Conservation (phyloP, 2,797 vertebrate genomes). For the Poeciliopsis infans region DNA sequence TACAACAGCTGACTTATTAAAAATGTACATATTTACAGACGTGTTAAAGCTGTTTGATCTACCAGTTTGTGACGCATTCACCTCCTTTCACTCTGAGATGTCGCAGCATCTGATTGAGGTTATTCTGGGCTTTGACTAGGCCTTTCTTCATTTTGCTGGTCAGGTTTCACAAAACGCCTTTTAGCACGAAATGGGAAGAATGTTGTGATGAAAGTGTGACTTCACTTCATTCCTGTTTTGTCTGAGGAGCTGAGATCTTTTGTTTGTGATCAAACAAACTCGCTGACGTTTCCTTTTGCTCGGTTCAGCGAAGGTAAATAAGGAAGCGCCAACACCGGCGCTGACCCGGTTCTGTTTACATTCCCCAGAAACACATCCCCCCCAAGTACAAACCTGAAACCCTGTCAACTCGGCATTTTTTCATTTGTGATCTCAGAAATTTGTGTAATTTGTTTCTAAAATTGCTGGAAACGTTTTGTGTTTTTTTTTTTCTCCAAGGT, state of each 20-base stretch:
- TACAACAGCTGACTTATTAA: too few species aligned
- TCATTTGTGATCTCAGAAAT: neutral
- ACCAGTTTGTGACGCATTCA: too few species aligned
- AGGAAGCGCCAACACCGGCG: conserved; percentile 32
- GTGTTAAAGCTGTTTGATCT: too few species aligned
- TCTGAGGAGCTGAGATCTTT: conserved; percentile 37
- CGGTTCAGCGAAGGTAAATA: conserved; percentile 40
- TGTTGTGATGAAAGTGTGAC: conserved; percentile 11
- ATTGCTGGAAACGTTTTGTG: neutral
- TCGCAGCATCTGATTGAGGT: neutral
- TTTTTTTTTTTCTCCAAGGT: neutral
- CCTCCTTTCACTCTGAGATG: too few species aligned
- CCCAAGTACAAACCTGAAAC: conserved; percentile 28
- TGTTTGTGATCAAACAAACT: conserved; percentile 46
- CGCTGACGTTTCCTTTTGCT: conserved; percentile 44
- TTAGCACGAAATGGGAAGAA: neutral
- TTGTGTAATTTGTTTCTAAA: neutral
- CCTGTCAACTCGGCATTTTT: conserved; percentile 39
- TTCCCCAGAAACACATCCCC: conserved; percentile 34
- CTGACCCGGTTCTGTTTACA: conserved; percentile 3
- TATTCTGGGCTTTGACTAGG: neutral
- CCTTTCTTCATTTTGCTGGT: neutral
- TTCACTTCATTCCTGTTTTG: conserved; percentile 38
- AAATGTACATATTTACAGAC: too few species aligned
- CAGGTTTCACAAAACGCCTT: neutral